These are phyloP conservation scores for Pipistrellus pipistrellus DNA, from an alignment of 2,797 vertebrate species.

Conservation along the genomic window DNA sequence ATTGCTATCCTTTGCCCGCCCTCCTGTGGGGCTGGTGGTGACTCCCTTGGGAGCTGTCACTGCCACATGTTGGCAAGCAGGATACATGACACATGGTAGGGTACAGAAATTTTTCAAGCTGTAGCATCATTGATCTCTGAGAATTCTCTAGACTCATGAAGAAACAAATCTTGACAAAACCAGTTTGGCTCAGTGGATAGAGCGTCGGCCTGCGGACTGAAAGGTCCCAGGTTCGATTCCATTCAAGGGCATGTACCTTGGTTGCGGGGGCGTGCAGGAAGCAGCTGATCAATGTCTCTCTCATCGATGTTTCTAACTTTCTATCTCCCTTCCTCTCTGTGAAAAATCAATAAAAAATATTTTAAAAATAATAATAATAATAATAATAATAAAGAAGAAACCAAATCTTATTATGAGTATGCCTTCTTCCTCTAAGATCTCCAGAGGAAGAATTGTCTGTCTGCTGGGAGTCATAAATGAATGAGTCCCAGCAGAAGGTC, in stretches of 20 bases:
- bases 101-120: slow-evolving; percentile 76
- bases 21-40: background rate
- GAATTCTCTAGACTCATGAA: slow-evolving; percentile 61
- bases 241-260: no score
- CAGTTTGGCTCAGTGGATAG: no score
- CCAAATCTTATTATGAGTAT: slow-evolving; percentile 1
- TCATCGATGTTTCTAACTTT: no score
- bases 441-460: background rate
- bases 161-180: slow-evolving; percentile 52
- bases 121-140: slow-evolving; percentile 65
- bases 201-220: no score
- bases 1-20: background rate
- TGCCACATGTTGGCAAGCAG: slow-evolving; percentile 68
- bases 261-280: no score
- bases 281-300: no score
- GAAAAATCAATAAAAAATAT: no score
- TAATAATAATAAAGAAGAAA: no score
- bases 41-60: background rate
- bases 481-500: background rate
- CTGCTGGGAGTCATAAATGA: background rate
- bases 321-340: no score
- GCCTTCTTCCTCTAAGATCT: slow-evolving; percentile 43
- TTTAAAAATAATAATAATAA: no score
- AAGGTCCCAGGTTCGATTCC: no score
- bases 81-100: background rate